These are phyloP conservation scores for Trichogramma pretiosum DNA, from an alignment of 1,140 invertebrate genomes.

Conservation along the genomic window DNA sequence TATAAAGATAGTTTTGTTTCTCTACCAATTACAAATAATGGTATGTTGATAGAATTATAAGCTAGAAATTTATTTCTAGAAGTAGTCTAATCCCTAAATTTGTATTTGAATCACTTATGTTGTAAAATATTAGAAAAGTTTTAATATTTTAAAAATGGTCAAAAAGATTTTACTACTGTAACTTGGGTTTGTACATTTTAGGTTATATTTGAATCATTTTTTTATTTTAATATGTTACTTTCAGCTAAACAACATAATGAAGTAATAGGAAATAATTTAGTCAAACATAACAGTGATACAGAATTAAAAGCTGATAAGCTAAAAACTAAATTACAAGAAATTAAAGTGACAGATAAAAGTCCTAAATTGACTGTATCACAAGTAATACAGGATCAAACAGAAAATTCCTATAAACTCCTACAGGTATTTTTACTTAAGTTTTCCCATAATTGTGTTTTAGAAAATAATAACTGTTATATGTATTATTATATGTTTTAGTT, in stretches of 20 bases:
- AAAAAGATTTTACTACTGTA: neutral
- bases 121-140: slow-evolving; percentile 34
- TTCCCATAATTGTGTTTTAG: neutral
- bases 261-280: no score
- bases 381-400: slow-evolving; percentile 29
- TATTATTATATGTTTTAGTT: slow-evolving; percentile 27
- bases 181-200: slow-evolving; percentile 10
- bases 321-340: neutral
- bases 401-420: slow-evolving; percentile 34
- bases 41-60: slow-evolving; percentile 14
- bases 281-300: no score
- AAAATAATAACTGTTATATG: slow-evolving; percentile 1
- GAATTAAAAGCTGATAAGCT: no score
- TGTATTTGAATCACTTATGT: slow-evolving; percentile 23
- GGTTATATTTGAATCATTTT: neutral
- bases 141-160: slow-evolving; percentile 12
- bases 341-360: slow-evolving; percentile 15
- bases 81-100: neutral
- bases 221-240: slow-evolving; percentile 1
- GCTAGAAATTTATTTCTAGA: slow-evolving; percentile 18
- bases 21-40: slow-evolving; percentile 30
- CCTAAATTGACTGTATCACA: slow-evolving; percentile 23
- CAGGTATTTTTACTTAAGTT: slow-evolving; percentile 26
- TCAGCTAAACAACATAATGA: slow-evolving; percentile 4
- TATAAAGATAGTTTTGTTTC: slow-evolving; percentile 27